Percentiles rank a stretch among this genome's conserved stretches.
Evolutionary conservation across 2,888 invertebrate species (phyloP).

Genomic region (Hoplodrina ambigua): DNA sequence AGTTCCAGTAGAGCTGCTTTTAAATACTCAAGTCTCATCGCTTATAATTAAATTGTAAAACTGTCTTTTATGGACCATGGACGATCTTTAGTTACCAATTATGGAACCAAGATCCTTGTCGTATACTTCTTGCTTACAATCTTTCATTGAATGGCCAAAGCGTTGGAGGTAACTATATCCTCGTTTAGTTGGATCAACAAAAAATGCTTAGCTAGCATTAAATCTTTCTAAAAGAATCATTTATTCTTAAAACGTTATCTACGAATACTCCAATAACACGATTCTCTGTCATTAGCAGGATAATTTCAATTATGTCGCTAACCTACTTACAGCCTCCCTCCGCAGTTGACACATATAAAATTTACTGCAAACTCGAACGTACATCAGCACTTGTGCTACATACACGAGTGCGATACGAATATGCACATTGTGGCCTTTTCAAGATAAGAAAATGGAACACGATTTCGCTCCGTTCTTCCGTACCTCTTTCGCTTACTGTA

Average conservation of each 20-base stretch:
- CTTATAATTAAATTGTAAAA: conserved; percentile 71
- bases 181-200: neutral
- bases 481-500: conserved; percentile 52
- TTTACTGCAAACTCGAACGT: conserved; percentile 52
- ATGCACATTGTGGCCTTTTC: conserved; percentile 63
- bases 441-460: conserved; percentile 65
- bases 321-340: conserved; percentile 38
- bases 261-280: neutral
- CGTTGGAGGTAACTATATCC: neutral
- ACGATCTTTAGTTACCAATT: conserved; percentile 56
- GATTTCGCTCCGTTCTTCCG: conserved; percentile 63
- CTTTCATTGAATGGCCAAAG: conserved; percentile 16
- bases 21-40: conserved; percentile 68
- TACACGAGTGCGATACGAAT: conserved; percentile 51
- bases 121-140: conserved; percentile 26
- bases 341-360: conserved; percentile 49
- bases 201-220: neutral
- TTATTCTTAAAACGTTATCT: neutral
- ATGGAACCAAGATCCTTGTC: conserved; percentile 18
- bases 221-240: neutral
- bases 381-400: conserved; percentile 53
- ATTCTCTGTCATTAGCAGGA: neutral
- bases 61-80: conserved; percentile 63
- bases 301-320: conserved; percentile 36
- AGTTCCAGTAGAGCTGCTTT: conserved; percentile 70